Evolutionary conservation across 2,888 invertebrate genomes (phyloP).

Genomic region (Drosophila subquinaria): DNA sequence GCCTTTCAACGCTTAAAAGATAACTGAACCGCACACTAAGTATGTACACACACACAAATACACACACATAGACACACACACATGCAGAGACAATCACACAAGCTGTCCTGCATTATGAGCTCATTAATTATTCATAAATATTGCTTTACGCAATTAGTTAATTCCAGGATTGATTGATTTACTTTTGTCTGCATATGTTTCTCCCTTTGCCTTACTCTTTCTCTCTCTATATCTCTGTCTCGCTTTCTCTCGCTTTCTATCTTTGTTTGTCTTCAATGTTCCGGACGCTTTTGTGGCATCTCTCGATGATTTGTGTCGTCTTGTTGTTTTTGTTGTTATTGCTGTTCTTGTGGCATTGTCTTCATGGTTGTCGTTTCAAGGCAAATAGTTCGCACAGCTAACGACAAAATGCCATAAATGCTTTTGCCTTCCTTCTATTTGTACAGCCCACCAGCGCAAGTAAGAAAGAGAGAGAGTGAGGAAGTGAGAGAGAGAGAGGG

Average conservation of each 20-base stretch:
- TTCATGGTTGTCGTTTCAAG: conserved; percentile 63
- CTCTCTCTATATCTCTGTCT: not conserved
- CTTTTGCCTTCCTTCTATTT: conserved; percentile 63
- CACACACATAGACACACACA: conserved; percentile 5
- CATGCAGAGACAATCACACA: not conserved
- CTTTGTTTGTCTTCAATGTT: conserved; percentile 26
- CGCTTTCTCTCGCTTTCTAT: conserved; percentile 6
- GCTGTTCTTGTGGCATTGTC: conserved; percentile 51
- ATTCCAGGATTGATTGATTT: conserved; percentile 81
- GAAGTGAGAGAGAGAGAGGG: not conserved
- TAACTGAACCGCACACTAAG: conserved; percentile 55
- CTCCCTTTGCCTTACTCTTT: conserved; percentile 15
- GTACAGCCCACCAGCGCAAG: conserved; percentile 21
- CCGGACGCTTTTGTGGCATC: conserved; percentile 46
- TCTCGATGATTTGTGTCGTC: conserved; percentile 59
- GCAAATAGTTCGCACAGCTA: conserved; percentile 68
- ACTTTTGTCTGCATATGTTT: conserved; percentile 62
- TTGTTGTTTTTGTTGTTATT: conserved; percentile 28
- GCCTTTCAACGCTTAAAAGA: conserved; percentile 58
- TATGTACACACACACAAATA: not conserved
- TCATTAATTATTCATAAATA: conserved; percentile 84
- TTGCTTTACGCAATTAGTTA: conserved; percentile 82
- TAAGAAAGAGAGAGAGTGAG: not conserved
- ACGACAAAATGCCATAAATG: conserved; percentile 71
- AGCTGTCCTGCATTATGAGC: conserved; percentile 63